Base-by-base conservation (phyloP, 2,113 vertebrate species). In the Pelodiscus sinensis region DNA sequence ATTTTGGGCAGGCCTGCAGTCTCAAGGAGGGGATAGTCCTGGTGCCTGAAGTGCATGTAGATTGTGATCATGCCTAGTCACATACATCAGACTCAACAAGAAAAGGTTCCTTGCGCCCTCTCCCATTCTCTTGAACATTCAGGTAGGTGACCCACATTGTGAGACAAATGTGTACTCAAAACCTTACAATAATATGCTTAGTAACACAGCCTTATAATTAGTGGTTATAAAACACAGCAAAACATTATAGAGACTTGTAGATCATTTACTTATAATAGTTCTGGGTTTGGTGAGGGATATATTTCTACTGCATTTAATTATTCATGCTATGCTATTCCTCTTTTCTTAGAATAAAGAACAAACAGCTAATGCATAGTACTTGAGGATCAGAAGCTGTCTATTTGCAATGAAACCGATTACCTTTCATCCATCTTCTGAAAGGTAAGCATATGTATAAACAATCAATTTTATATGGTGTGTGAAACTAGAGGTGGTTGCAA, bases 401-500 rank as follows among this genome's bases (percentile, higher is more conserved):
- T 89, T 96, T 95, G 88, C 92, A 52, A 25, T 38, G 56, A 94
- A 93, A 79, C 24, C 27, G 19, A 5, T 19, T 0, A 1, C 68
- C 57, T 85, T 91, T 57, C 83, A 78, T 85, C 75, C 44, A 15
- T 86, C 79, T 89, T 79, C 73, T 82, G 75, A 95, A 91, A 87
- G 52, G 71, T 73, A 93, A 84, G 60, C 1, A 5, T 51, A 96
- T 25, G 96, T 93, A 90, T 83, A 94, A 91, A 95, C 91, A 95
- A 55, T 71, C 93, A 50, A 71, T 95, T 97, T 97, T 90, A 88
- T 65, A 94, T 9, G 44, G 92, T 92, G 91, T 1, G 1, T 91
- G 96, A 97, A 98, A 96, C 84, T 4, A 56, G 91, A 84, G 71
- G 57, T 71, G 84, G 73, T 96, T 92, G 92, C 93, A 52, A 94